Evolutionary conservation across 1,140 invertebrate genomes (phyloP), one percentile per base, ranked within the genome.

Genomic region (Bacillus rossius): DNA sequence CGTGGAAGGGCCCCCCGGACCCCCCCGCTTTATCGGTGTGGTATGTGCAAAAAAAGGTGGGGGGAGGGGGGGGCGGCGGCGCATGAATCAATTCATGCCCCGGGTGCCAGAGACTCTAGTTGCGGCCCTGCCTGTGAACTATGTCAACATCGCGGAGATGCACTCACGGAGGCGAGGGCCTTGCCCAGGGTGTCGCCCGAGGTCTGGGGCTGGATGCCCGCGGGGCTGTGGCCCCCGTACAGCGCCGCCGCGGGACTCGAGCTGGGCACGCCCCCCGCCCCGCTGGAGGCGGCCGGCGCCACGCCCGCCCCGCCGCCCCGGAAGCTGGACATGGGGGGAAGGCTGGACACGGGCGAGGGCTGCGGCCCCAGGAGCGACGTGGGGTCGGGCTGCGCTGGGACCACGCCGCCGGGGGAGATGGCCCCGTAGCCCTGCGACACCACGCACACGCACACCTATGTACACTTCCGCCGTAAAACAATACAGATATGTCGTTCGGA

Each of bases 241-340:
- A 54, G 51, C 16, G 58, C 58, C 47, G 25, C 40, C 8, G 58
- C 58, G 26, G 42, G 62, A 57, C 61, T 62, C 13, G 71, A 69
- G 41, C 69, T 67, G 40, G 73, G 66, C 52, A 72, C 71, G 52
- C 67, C 68, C 61, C 73, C 73, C 64, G 62, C 67, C 54, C 72
- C 71, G 51, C 68, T 68, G 62, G 73, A 72, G 65, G 63, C 43
- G 59, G 74, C 67, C 62, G 69, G 66, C 16, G 71, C 60, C 47
- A 65, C 64, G n/a, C 59, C 71, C 65, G 57, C 82, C 54, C 76
- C 77, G 62, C 77, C 78, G 38, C 85, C 84, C 34, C 91, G 82
- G 79, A 97, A 92, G 61, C 90, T 91, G 54, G 92, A 95, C 92
- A 97, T 96, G 37, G 94, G 93, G 57, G 93, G 93, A 74, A 96